Evolutionary conservation across 2,888 invertebrate genomes (phyloP), one percentile per base, ranked within the genome.

Genomic region (Glaucopsyche alexis): DNA sequence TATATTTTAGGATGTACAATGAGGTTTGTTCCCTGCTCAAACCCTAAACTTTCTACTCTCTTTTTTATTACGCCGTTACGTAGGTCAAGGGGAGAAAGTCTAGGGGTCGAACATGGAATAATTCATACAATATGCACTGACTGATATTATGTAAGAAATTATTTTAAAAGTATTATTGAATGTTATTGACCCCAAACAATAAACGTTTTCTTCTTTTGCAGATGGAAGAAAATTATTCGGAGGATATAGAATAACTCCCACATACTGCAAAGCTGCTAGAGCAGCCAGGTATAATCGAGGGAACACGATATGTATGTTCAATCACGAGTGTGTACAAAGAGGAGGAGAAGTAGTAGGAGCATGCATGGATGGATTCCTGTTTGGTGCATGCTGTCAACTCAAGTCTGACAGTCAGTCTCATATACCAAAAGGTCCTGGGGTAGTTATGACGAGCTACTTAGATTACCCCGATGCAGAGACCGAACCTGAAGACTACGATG

Each of bases 311-410:
- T 98, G 98, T 88, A 98, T 98, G 98, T 98, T 98, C 93, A 98
- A 98, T 89, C 97, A 97, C 82, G 97, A 98, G 84, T 98, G 98
- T 84, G 93, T 94, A 0, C 95, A 96, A 79, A 93, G 96, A 76
- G 95, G 95, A 0, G 98, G 98, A 0, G 95, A 96, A 83, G 97
- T 78, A 0, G 96, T 98, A 0, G 97, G 98, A 0, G 96, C 98
- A 0, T 98, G 98, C 83, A 97, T 98, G 96, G 98, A 98, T 81
- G 97, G 98, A 0, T 97, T 97, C 84, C 94, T 97, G n/a, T 98
- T 98, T 81, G 98, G 98, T 1, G 97, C 98, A 0, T 98, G 98
- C 86, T 98, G 98, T 82, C 96, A 96, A 81, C 93, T 97, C 42
- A 78, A 88, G 88, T 81, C 93, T 2, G 90, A 91, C 77, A 91